Evolutionary conservation across 2,113 vertebrate genomes (phyloP).

Genomic region (Poicephalus gulielmi): DNA sequence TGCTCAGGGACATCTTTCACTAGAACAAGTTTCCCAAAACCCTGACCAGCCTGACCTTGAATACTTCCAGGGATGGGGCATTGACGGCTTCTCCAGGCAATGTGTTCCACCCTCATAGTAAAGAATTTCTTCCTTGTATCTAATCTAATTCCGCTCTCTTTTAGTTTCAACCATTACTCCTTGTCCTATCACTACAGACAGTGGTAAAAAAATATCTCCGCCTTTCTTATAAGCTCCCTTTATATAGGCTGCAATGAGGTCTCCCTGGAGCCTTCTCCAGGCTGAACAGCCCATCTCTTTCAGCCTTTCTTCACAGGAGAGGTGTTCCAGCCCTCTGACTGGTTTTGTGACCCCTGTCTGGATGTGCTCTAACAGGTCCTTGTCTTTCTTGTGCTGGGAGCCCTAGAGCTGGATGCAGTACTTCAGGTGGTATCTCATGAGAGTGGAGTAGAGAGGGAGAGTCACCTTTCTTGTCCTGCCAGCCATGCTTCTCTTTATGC

Average conservation of each 20-base stretch:
- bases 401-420: not conserved
- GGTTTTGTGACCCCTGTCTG: not conserved
- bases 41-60: not conserved
- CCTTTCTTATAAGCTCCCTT: not conserved
- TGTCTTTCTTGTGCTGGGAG: not conserved
- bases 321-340: not conserved
- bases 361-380: not conserved
- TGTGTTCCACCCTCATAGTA: not conserved
- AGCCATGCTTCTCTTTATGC: not conserved
- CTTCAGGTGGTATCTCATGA: not conserved
- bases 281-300: not conserved
- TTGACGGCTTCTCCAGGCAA: not conserved
- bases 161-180: not conserved
- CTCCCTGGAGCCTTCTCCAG: not conserved
- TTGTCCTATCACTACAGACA: not conserved
- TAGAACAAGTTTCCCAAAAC: not conserved
- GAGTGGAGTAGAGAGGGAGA: not conserved
- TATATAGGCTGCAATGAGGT: not conserved
- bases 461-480: not conserved
- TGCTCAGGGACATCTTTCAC: not conserved
- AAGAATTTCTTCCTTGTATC: not conserved
- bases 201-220: not conserved
- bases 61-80: not conserved
- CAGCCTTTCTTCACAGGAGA: not conserved
- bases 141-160: not conserved